A percentile compares a stretch with the other conserved stretches of the same genome.
Conservation (phyloP, 2,888 invertebrate genomes). For the Blastobasis adustella region DNA sequence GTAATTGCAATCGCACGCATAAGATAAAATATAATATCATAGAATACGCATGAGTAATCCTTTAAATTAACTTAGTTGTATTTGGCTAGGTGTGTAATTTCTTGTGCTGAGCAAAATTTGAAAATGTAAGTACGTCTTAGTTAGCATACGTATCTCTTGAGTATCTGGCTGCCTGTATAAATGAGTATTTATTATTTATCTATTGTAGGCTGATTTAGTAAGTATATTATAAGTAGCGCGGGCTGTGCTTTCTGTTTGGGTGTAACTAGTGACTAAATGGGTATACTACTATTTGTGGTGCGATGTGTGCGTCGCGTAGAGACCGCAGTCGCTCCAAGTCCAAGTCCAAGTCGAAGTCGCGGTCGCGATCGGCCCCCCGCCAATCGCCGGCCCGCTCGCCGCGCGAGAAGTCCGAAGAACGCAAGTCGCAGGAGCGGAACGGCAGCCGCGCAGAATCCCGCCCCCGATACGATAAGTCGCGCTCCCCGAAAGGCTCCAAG, state of each 20-base stretch:
- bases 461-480: constrained; percentile 49
- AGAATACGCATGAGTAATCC: too few species aligned
- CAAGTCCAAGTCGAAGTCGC: constrained; percentile 43
- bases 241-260: too few species aligned
- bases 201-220: constrained; percentile 6
- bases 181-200: too few species aligned
- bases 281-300: constrained; percentile 6
- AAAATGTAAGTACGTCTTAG: constrained; percentile 54
- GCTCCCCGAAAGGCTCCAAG: constrained; percentile 60
- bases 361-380: constrained; percentile 32
- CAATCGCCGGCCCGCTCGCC: constrained; percentile 30
- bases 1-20: too few species aligned
- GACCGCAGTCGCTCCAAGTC: constrained; percentile 56
- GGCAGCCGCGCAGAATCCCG: constrained; percentile 39
- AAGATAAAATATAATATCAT: too few species aligned
- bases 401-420: constrained; percentile 28
- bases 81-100: constrained; percentile 67
- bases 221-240: too few species aligned
- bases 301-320: constrained; percentile 32
- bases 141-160: neutral
- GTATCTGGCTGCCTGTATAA: neutral
- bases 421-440: constrained; percentile 41
- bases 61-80: constrained; percentile 5
- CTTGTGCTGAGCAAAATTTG: constrained; percentile 69
- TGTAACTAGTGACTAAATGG: neutral